A percentile compares a stretch with the other conserved stretches of the same genome.
phyloP scores from a whole-genome alignment of 2,888 invertebrate species.

The Hypsopygia costalis region DNA sequence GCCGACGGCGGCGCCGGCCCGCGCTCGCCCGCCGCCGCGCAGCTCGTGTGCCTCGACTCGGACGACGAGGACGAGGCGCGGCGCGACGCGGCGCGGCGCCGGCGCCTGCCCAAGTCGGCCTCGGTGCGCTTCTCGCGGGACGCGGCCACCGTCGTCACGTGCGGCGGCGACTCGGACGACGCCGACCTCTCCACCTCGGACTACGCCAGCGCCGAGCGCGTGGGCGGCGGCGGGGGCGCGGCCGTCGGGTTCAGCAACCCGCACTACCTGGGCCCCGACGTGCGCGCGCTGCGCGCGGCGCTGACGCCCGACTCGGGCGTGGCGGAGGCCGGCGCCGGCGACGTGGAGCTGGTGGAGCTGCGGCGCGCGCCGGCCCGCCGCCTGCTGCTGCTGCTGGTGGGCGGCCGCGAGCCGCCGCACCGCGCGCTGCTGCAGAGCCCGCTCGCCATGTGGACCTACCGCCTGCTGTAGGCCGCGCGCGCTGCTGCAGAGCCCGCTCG shows the following conservation, averaged over 20 bases:
- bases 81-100: constrained; percentile 75
- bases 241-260: constrained; percentile 86
- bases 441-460: constrained; percentile 89
- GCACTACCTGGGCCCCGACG: constrained; percentile 86
- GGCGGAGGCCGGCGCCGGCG: constrained; percentile 71
- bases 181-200: constrained; percentile 85
- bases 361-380: constrained; percentile 39
- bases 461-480: constrained; percentile 58
- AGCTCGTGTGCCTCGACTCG: constrained; percentile 85
- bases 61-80: constrained; percentile 81
- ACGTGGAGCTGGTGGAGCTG: constrained; percentile 60
- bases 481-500: constrained; percentile 9
- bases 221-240: constrained; percentile 77
- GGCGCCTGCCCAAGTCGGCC: constrained; percentile 78
- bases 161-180: constrained; percentile 81
- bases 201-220: constrained; percentile 87
- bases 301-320: constrained; percentile 83
- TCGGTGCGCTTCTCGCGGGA: constrained; percentile 77
- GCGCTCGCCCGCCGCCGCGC: constrained; percentile 82
- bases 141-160: constrained; percentile 66
- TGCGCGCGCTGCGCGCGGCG: constrained; percentile 85
- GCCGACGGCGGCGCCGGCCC: constrained; percentile 42
- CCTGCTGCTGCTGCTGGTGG: constrained; percentile 78
- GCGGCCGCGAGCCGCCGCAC: constrained; percentile 90
- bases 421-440: constrained; percentile 88